Percentiles rank a stretch among this genome's conserved stretches.
Conservation (phyloP, 2,888 invertebrate genomes). For the Heliconius ethilla region DNA sequence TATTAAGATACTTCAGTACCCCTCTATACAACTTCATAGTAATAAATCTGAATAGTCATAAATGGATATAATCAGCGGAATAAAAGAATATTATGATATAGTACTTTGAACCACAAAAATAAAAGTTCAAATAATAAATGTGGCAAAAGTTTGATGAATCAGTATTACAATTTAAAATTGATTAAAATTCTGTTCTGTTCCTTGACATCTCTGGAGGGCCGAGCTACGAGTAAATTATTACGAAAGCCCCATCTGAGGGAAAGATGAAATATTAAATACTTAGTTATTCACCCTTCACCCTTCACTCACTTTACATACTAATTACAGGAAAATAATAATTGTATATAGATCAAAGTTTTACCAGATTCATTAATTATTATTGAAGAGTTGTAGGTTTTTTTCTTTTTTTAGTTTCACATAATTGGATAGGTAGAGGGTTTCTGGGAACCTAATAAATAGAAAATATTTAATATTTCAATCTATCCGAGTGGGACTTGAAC, state of each 20-base stretch:
- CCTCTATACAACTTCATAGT: too few relatives aligned
- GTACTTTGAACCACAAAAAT: too few relatives aligned
- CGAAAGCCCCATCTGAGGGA: background rate
- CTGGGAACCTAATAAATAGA: too few relatives aligned
- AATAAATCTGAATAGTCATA: too few relatives aligned
- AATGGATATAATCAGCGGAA: too few relatives aligned
- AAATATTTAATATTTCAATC: too few relatives aligned
- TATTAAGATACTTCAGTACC: too few relatives aligned
- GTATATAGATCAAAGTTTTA: background rate
- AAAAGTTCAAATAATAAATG: too few relatives aligned
- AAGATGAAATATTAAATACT: conserved; percentile 13
- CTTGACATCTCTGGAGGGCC: conserved; percentile 2
- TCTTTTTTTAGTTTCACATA: background rate
- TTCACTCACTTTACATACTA: background rate
- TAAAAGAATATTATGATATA: too few relatives aligned
- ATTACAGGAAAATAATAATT: background rate
- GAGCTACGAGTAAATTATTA: background rate
- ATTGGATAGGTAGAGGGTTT: background rate
- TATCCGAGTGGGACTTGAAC: too few relatives aligned
- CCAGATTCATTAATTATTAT: background rate
- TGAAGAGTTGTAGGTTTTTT: too few relatives aligned
- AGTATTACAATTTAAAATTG: background rate
- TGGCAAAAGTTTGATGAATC: too few relatives aligned
- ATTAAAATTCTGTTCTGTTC: conserved; percentile 1
- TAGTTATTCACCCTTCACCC: background rate